phyloP scores from a whole-genome alignment of 2,113 vertebrate species.

The Aldabrachelys gigantea region DNA sequence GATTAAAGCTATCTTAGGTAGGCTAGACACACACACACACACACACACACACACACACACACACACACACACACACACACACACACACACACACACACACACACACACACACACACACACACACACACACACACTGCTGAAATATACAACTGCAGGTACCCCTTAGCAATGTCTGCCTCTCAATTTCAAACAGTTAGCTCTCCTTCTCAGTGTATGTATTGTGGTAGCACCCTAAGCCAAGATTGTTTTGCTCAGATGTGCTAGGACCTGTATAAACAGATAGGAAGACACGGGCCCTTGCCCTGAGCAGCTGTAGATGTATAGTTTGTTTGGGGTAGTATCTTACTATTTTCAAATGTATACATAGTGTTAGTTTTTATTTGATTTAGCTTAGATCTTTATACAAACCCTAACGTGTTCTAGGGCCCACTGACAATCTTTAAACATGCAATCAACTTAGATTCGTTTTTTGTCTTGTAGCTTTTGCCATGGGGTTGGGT shows the following conservation, averaged over 20 bases:
- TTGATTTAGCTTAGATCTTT: not conserved
- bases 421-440: not conserved
- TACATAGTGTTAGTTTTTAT: not conserved
- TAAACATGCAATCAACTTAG: not conserved
- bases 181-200: not conserved
- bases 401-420: not conserved
- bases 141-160: not conserved
- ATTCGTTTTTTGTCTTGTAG: conserved; percentile 41
- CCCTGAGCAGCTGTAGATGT: not conserved
- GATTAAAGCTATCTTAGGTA: not conserved
- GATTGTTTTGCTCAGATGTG: not conserved
- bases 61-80: fast-evolving
- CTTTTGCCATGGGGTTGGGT: conserved; percentile 56
- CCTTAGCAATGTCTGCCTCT: not conserved
- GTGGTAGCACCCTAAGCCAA: not conserved
- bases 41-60: fast-evolving
- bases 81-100: fast-evolving
- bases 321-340: not conserved
- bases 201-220: not conserved
- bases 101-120: fast-evolving
- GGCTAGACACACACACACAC: fast-evolving
- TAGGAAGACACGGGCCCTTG: not conserved
- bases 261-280: not conserved
- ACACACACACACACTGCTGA: not conserved
- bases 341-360: not conserved